phyloP scores from a whole-genome alignment of 2,888 invertebrate species.

The Agrypnus murinus region DNA sequence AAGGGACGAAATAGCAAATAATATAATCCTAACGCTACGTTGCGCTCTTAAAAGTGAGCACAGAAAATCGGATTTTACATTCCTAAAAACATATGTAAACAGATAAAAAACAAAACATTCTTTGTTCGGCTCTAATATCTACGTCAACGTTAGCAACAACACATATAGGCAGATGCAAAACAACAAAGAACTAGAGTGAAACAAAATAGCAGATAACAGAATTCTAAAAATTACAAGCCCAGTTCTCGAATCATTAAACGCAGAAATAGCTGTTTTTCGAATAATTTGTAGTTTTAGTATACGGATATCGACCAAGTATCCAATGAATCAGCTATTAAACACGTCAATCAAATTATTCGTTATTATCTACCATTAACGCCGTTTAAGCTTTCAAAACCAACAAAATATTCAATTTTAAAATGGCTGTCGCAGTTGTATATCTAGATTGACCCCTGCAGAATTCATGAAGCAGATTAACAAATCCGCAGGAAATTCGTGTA shows the following conservation, averaged over 20 bases:
- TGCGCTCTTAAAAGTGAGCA: slow-evolving; percentile 27
- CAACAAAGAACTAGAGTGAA: slow-evolving; percentile 27
- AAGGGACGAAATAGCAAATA: neutral
- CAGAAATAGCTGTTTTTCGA: slow-evolving; percentile 21
- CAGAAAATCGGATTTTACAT: slow-evolving; percentile 35
- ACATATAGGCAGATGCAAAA: slow-evolving; percentile 32
- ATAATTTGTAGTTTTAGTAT: slow-evolving; percentile 30
- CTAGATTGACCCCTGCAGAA: neutral
- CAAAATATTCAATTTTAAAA: slow-evolving; percentile 26
- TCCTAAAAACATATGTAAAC: slow-evolving; percentile 38
- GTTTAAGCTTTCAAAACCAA: slow-evolving; percentile 14
- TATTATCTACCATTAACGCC: neutral
- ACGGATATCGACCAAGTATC: slow-evolving; percentile 15
- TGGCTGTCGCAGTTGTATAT: slow-evolving; percentile 6
- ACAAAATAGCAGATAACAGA: slow-evolving; percentile 36
- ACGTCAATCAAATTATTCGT: slow-evolving; percentile 12
- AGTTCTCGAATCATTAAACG: slow-evolving; percentile 24
- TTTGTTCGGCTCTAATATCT: slow-evolving; percentile 30
- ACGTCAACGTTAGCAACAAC: slow-evolving; percentile 27
- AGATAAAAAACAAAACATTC: slow-evolving; percentile 31
- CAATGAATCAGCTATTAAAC: slow-evolving; percentile 24
- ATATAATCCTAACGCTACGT: slow-evolving; percentile 25
- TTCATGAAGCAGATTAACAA: slow-evolving; percentile 17
- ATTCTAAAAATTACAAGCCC: slow-evolving; percentile 31
- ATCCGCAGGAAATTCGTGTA: neutral